Percentiles rank a stretch among this genome's conserved stretches.
These are phyloP conservation scores for Centrocercus urophasianus DNA, from an alignment of 2,113 vertebrate genomes.

Conservation along the genomic window DNA sequence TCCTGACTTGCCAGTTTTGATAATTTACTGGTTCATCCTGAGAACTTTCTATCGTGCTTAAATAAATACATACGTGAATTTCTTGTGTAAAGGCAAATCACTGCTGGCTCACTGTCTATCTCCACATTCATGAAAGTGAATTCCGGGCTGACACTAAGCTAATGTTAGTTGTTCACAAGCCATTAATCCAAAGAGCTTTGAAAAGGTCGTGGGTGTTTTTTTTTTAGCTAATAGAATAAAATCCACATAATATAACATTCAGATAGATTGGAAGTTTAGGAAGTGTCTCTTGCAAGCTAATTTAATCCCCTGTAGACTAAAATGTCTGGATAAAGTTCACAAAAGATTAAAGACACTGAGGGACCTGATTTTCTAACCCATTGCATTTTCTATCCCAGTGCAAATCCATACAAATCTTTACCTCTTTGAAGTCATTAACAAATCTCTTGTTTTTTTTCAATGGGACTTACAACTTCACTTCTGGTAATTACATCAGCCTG, in stretches of 20 bases:
- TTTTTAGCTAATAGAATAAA: slow-evolving; percentile 45
- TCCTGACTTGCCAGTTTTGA: neutral
- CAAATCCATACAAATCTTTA: slow-evolving; percentile 69
- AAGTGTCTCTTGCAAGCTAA: slow-evolving; percentile 63
- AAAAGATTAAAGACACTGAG: slow-evolving; percentile 63
- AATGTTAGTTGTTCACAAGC: slow-evolving; percentile 5
- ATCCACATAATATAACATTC: neutral
- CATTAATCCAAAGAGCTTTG: slow-evolving; percentile 59
- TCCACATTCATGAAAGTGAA: slow-evolving; percentile 36
- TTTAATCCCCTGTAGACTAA: slow-evolving; percentile 51
- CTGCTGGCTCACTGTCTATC: slow-evolving; percentile 4
- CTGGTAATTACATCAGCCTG: slow-evolving; percentile 68
- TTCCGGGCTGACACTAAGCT: slow-evolving; percentile 13
- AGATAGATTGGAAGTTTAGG: slow-evolving; percentile 44
- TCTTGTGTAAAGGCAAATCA: slow-evolving; percentile 9
- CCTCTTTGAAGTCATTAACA: slow-evolving; percentile 45
- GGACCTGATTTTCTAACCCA: slow-evolving; percentile 62
- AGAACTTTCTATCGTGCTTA: neutral
- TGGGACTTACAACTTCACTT: slow-evolving; percentile 63
- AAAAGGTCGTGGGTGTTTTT: neutral
- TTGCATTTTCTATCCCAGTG: slow-evolving; percentile 51
- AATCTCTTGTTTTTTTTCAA: slow-evolving; percentile 64
- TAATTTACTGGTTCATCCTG: neutral
- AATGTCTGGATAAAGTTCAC: slow-evolving; percentile 39
- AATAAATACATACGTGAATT: neutral